These are phyloP conservation scores for Diarsia rubi DNA, from an alignment of 2,888 invertebrate genomes.

Conservation along the genomic window DNA sequence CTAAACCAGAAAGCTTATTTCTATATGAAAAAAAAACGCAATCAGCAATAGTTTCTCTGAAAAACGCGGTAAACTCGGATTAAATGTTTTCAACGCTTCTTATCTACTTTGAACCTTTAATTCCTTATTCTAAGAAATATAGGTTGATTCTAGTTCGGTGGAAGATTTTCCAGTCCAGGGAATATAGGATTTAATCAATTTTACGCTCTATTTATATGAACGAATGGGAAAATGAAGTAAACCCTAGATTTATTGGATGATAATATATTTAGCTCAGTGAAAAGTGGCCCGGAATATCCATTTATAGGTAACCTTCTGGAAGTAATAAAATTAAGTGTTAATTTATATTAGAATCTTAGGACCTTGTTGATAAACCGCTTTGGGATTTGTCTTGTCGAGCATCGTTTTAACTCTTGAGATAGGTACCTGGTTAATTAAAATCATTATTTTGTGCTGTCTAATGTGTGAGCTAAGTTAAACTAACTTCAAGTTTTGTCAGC, in stretches of 20 bases:
- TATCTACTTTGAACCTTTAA: slow-evolving; percentile 41
- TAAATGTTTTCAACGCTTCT: slow-evolving; percentile 23
- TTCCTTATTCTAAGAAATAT: slow-evolving; percentile 42
- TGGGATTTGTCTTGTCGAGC: not conserved
- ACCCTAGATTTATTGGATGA: slow-evolving; percentile 43
- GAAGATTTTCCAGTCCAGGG: slow-evolving; percentile 47
- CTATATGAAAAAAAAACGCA: not conserved
- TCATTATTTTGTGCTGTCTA: not conserved
- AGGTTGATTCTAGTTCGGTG: not conserved
- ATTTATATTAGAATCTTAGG: slow-evolving; percentile 14
- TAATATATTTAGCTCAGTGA: slow-evolving; percentile 41
- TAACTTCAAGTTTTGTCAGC: not conserved
- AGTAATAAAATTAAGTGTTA: slow-evolving; percentile 33
- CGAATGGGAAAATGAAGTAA: slow-evolving; percentile 45
- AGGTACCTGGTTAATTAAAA: slow-evolving; percentile 10
- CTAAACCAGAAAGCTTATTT: not conserved
- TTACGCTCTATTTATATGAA: slow-evolving; percentile 54
- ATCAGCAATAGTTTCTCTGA: slow-evolving; percentile 15
- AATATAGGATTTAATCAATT: slow-evolving; percentile 54
- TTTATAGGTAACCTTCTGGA: slow-evolving; percentile 21
- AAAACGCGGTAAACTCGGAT: slow-evolving; percentile 19
- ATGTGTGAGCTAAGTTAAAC: not conserved
- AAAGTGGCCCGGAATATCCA: slow-evolving; percentile 31
- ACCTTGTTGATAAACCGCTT: not conserved
- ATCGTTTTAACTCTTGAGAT: not conserved